Evolutionary conservation across 2,888 invertebrate species (phyloP), one percentile per base, ranked within the genome.

Genomic region (Poecilus cupreus): DNA sequence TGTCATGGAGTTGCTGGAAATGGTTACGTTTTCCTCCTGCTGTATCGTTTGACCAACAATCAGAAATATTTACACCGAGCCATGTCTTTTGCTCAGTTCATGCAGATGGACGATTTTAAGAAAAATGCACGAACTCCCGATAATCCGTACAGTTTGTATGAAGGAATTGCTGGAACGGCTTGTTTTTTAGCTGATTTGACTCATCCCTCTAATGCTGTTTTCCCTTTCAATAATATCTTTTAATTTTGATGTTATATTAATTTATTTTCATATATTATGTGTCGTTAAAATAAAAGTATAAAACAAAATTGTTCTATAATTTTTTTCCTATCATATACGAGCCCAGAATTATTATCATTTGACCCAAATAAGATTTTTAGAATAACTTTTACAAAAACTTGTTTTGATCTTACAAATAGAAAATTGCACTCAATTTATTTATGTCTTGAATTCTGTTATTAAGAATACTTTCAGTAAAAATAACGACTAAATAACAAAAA

Each of bases 1-100:
- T 97, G 97, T 87, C 97, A 98, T 86, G 97, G 97, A 0, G 91
- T 96, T 0, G 94, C 95, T 18, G 96, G 96, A 37, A 96, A 93
- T 88, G 96, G 94, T 11, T 96, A 96, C 88, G 94, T 94, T 0
- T 96, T 96, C 85, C 89, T 97, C 57, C 88, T 96, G 0, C 13
- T 60, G 6, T 93, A 95, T 86, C 91, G 96, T 83, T 89, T 97
- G 76, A 96, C 96, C 10, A 91, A 92, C 6, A 93, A 96, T 83
- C 87, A 89, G 4, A 93, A 93, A 87, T 93, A 96, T 88, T 89
- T 96, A n/a, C 90, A 94, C 85, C 91, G 94, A 85, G 97, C 97
- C 0, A 89, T 92, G 76, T 91, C 92, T 84, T 97, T 96, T 90
- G 95, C 94, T 75, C 91, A 94, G 82, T 96, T 97, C 87, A 89